These are phyloP conservation scores for Scrobipalpa costella DNA, from an alignment of 2,888 invertebrate species.

Conservation along the genomic window DNA sequence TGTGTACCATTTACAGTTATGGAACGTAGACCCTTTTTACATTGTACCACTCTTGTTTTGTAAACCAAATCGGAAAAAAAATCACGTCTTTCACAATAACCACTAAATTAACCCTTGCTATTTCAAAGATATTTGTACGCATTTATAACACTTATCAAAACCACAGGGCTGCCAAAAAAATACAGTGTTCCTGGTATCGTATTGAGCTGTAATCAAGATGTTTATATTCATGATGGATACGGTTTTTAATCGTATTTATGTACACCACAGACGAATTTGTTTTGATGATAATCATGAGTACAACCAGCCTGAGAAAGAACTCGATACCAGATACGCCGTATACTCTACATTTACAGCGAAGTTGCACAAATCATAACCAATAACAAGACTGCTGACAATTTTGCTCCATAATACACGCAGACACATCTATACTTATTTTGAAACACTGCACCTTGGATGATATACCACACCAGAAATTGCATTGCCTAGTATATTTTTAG, in stretches of 20 bases:
- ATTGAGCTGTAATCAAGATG: slow-evolving; percentile 31
- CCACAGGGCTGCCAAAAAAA: slow-evolving; percentile 76
- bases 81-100: background rate
- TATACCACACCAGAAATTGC: background rate
- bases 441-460: background rate
- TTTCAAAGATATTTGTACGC: background rate
- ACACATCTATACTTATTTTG: background rate
- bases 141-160: slow-evolving; percentile 38
- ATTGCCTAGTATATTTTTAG: background rate
- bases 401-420: background rate
- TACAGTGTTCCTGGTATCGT: slow-evolving; percentile 54
- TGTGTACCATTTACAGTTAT: too few species aligned
- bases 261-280: background rate
- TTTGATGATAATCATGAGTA: slow-evolving; percentile 29
- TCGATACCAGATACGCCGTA: slow-evolving; percentile 43
- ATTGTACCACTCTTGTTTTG: too few species aligned
- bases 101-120: background rate
- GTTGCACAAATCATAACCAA: slow-evolving; percentile 33
- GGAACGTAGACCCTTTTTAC: too few species aligned
- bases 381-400: slow-evolving; percentile 53
- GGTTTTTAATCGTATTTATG: background rate
- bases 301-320: slow-evolving; percentile 33
- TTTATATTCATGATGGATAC: slow-evolving; percentile 30
- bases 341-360: slow-evolving; percentile 29
- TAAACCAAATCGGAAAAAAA: too few species aligned